These are phyloP conservation scores for Euthynnus affinis DNA, from an alignment of 2,797 vertebrate genomes.

Conservation along the genomic window DNA sequence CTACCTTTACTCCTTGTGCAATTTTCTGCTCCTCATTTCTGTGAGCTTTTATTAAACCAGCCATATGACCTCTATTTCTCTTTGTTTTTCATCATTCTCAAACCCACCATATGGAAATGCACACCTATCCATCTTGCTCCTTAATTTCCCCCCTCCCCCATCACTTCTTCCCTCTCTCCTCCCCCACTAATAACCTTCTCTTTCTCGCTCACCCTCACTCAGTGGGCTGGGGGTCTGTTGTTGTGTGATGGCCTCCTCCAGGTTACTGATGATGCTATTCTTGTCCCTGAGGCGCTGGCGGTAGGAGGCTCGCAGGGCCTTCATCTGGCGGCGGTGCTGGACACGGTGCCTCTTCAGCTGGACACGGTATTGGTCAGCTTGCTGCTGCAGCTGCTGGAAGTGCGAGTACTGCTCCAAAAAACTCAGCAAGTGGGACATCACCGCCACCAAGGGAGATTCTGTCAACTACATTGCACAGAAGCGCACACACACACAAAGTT, in stretches of 20 bases:
- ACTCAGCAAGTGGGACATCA: constrained; percentile 89
- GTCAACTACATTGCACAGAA: constrained; percentile 65
- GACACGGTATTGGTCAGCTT: constrained; percentile 85
- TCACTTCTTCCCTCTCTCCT: not conserved
- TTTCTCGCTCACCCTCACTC: constrained; percentile 77
- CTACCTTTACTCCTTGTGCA: not conserved
- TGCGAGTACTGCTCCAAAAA: constrained; percentile 91
- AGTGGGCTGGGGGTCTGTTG: constrained; percentile 79
- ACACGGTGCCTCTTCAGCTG: constrained; percentile 85
- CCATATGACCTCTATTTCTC: constrained; percentile 22
- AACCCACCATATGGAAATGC: constrained; percentile 4
- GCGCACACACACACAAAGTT: constrained; percentile 15
- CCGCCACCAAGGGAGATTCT: constrained; percentile 87
- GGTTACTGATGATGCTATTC: constrained; percentile 85
- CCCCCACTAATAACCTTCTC: not conserved
- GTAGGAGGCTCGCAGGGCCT: constrained; percentile 85
- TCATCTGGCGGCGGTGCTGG: constrained; percentile 85
- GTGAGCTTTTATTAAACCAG: constrained; percentile 30
- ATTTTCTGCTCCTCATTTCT: constrained; percentile 11
- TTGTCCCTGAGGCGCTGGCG: constrained; percentile 87
- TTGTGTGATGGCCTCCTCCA: constrained; percentile 86
- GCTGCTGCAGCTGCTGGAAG: constrained; percentile 90
- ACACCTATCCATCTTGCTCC: constrained; percentile 10
- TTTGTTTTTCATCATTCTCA: constrained; percentile 31
- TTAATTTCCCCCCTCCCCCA: constrained; percentile 34